A percentile compares a stretch with the other conserved stretches of the same genome.
Conservation (phyloP, 2,113 vertebrate genomes). For the Ageneiosus marmoratus region DNA sequence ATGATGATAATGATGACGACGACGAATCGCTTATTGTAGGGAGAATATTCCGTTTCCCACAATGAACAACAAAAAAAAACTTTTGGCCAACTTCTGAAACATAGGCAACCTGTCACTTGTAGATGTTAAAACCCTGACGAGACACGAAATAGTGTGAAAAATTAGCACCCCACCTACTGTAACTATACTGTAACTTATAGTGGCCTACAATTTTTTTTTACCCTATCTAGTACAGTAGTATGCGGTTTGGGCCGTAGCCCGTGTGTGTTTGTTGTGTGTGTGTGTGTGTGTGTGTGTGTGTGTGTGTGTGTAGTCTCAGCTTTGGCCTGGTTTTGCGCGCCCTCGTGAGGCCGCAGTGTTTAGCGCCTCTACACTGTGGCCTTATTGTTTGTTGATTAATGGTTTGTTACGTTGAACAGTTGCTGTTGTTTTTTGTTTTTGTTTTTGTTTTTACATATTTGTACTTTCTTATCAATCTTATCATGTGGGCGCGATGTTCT, state of each 20-base stretch:
- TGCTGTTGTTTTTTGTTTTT: too few relatives aligned
- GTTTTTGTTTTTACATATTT: not conserved
- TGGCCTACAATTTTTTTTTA: constrained; percentile 18
- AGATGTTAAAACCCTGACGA: not conserved
- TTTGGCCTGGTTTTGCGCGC: constrained; percentile 67
- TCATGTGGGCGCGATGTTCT: not conserved
- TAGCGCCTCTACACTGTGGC: not conserved
- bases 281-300: constrained; percentile 44
- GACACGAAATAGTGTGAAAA: not conserved
- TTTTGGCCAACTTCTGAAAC: constrained; percentile 48
- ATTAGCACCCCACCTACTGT: constrained; percentile 11
- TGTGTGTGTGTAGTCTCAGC: constrained; percentile 39
- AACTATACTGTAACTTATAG: constrained; percentile 10
- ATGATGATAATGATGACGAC: constrained; percentile 4
- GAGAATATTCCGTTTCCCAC: not conserved
- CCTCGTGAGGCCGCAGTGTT: constrained; percentile 60
- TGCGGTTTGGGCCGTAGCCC: constrained; percentile 29
- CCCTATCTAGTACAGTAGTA: constrained; percentile 15
- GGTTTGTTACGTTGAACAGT: constrained; percentile 15
- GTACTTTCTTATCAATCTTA: not conserved
- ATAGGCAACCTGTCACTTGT: constrained; percentile 16
- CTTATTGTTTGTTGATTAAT: constrained; percentile 20
- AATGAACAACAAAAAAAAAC: constrained; percentile 3
- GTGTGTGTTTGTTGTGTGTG: constrained; percentile 26
- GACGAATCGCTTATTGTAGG: not conserved